Base-by-base conservation (phyloP, 1,140 invertebrate genomes). In the Drosophila nikananu region DNA sequence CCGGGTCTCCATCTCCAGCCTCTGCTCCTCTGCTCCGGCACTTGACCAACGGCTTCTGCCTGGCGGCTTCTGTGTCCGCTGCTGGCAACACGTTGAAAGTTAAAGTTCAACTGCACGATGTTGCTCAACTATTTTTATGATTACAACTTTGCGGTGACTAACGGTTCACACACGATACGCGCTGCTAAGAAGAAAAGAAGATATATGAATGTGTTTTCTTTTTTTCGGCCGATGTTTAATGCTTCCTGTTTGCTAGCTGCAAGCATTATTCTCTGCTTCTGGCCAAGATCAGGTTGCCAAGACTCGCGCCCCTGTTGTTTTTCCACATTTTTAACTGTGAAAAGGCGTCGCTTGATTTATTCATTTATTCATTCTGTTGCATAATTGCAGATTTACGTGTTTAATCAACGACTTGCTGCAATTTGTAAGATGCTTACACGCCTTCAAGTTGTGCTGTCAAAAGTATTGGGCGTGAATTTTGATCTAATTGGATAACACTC, bases 101-200 rank as follows among this genome's bases (percentile, higher is more conserved):
- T 89, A 87, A 87, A 89, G 84, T 87, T 89, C 83, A 86, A 82
- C 75, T 77, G 63, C 76, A 76, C 64, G 70, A 67, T 71, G 83
- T 86, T 80, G 77, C 82, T 81, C 70, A 87, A 70, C 66, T 89
- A 89, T 89, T 87, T 86, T 84, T 89, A 89, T 89, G 68, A 84
- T 87, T 89, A 84, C 71, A 72, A 73, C 65, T 83, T 83, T 79
- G 67, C 64, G 78, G 52, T 76, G 80, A 48, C 74, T 86, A 87
- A 87, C 84, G 84, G 84, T 83, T 81, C 44, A 49, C 61, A 66
- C 48, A 66, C 71, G 59, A 68, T 60, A 61, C 54, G 13, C 9
- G 21, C 54, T 12, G 54, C 19, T 21, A 17, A 19, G n/a, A 52
- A 8, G 32, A 52, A 13, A 21, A 27, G 27, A 54, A 59, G 17